These are phyloP conservation scores for Anas platyrhynchos DNA, from an alignment of 2,113 vertebrate species.

Conservation along the genomic window DNA sequence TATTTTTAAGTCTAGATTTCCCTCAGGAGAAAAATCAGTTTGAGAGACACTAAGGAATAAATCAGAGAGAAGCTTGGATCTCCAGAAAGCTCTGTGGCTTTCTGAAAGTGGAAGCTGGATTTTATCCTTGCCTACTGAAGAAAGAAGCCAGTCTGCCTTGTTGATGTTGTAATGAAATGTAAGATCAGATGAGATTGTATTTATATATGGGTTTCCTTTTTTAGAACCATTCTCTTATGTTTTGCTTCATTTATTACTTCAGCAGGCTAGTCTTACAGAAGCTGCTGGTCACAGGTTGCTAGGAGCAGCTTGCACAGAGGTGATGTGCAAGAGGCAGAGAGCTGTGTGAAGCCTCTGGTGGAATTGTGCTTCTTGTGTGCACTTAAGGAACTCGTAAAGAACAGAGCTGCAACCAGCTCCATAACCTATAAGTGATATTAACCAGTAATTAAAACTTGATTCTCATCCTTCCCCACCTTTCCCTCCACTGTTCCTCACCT, in stretches of 20 bases:
- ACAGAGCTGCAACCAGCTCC: conserved; percentile 6
- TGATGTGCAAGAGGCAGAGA: background rate
- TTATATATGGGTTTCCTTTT: background rate
- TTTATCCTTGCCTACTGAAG: background rate
- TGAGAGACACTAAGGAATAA: background rate
- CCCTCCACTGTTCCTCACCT: background rate
- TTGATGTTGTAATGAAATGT: background rate
- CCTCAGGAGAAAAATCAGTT: conserved; percentile 5
- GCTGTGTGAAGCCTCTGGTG: background rate
- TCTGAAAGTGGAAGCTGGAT: background rate
- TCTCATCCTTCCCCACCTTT: background rate
- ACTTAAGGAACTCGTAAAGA: background rate
- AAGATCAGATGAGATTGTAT: background rate
- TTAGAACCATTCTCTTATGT: background rate
- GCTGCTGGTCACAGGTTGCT: background rate
- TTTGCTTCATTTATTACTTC: background rate
- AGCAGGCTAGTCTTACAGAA: background rate
- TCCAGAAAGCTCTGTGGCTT: background rate
- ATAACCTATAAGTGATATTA: background rate
- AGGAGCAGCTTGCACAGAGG: background rate
- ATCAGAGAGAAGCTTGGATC: background rate
- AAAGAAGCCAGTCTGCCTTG: background rate
- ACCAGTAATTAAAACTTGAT: conserved; percentile 44
- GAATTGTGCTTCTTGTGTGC: background rate
- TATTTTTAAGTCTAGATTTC: background rate